phyloP scores from a whole-genome alignment of 1,140 invertebrate species.

The Euglossa dilemma region DNA sequence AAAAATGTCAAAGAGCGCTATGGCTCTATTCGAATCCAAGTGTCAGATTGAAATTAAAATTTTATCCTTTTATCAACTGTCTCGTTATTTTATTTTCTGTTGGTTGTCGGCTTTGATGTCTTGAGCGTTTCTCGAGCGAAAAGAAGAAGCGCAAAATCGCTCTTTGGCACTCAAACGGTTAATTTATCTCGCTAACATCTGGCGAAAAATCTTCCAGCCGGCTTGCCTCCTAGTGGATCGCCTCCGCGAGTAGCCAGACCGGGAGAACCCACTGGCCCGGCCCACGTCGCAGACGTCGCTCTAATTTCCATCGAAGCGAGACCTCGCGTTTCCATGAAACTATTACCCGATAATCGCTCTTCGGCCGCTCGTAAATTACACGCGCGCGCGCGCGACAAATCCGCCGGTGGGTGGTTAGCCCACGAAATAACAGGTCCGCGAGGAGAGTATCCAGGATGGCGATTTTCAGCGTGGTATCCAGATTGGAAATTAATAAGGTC shows the following conservation, averaged over 20 bases:
- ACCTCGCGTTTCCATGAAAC: conserved; percentile 8
- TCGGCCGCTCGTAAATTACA: neutral
- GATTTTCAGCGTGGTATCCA: neutral
- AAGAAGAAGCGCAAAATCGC: too few relatives aligned
- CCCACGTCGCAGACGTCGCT: conserved; percentile 1
- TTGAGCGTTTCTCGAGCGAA: too few relatives aligned
- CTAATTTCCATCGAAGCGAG: neutral
- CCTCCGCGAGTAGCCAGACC: conserved; percentile 4
- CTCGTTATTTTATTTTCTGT: too few relatives aligned
- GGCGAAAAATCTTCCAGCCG: neutral
- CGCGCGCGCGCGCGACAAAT: neutral
- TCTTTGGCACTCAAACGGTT: too few relatives aligned
- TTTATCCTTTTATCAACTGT: too few relatives aligned
- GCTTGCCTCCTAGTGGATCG: conserved; percentile 8
- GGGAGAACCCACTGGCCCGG: neutral
- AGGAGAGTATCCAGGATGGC: neutral
- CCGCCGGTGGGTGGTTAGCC: neutral
- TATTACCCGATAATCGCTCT: neutral
- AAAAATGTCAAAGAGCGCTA: too few relatives aligned
- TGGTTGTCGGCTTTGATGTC: too few relatives aligned
- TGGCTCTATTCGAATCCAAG: too few relatives aligned
- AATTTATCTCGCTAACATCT: neutral
- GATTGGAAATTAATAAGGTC: conserved; percentile 10
- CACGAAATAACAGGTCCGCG: conserved; percentile 2
- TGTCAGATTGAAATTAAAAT: too few relatives aligned